Conservation (phyloP, 2,113 vertebrate genomes). For the Lipotes vexillifer region DNA sequence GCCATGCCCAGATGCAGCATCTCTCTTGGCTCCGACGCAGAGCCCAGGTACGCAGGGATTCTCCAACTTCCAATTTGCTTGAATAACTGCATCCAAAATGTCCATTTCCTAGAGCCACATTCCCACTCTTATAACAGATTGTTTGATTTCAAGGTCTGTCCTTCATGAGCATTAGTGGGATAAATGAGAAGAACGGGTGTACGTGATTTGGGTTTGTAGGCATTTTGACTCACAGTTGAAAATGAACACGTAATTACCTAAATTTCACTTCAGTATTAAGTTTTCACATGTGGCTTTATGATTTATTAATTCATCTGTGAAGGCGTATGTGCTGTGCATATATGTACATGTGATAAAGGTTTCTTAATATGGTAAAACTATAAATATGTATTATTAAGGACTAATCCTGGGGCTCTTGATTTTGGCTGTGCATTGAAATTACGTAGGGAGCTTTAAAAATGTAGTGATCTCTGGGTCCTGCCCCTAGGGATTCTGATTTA, state of each 20-base stretch:
- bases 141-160: not conserved
- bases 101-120: not conserved
- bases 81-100: not conserved
- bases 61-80: not conserved
- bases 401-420: not conserved
- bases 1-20: constrained; percentile 70
- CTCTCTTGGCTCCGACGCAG: constrained; percentile 70
- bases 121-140: not conserved
- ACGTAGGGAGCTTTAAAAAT: not conserved
- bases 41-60: constrained; percentile 72
- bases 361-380: not conserved
- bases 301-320: not conserved
- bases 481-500: not conserved
- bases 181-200: not conserved
- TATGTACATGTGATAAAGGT: not conserved
- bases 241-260: not conserved
- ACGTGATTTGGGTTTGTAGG: not conserved
- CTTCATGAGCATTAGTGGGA: not conserved
- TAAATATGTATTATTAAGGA: not conserved
- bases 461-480: not conserved
- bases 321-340: not conserved
- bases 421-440: not conserved
- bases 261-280: not conserved
- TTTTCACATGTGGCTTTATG: not conserved
- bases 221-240: not conserved